Conservation (phyloP, 2,797 vertebrate genomes). For the Siniperca undulata region DNA sequence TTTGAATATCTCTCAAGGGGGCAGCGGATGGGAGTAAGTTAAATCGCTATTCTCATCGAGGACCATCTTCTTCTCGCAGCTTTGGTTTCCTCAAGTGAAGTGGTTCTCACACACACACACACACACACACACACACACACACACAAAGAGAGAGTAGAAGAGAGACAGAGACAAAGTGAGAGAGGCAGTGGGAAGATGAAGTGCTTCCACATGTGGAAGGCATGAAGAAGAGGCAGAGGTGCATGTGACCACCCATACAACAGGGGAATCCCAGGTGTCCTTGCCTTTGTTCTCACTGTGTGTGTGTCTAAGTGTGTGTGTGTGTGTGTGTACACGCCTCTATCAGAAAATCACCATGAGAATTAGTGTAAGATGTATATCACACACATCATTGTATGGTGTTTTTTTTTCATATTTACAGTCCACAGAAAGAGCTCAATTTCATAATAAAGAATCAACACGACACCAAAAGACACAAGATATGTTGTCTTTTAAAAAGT, state of each 20-base stretch:
- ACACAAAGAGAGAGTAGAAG: background rate
- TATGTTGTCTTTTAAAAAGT: background rate
- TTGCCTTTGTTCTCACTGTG: conserved; percentile 58
- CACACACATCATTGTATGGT: background rate
- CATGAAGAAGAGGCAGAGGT: conserved; percentile 75
- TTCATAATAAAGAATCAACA: background rate
- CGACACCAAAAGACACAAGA: background rate
- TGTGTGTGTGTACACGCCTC: background rate
- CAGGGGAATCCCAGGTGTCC: conserved; percentile 81
- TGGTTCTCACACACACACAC: conserved; percentile 49
- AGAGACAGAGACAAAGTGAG: conserved; percentile 23
- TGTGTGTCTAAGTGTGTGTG: background rate
- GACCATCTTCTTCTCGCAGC: conserved; percentile 55
- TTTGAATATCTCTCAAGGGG: conserved; percentile 20
- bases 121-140: conserved; percentile 29
- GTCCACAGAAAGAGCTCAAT: background rate
- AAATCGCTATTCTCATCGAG: conserved; percentile 34
- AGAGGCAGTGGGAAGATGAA: conserved; percentile 72
- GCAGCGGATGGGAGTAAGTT: background rate
- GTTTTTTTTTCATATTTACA: background rate
- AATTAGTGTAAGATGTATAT: conserved; percentile 15
- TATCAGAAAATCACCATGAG: conserved; percentile 20
- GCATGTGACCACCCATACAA: conserved; percentile 82
- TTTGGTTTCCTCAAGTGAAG: conserved; percentile 59
- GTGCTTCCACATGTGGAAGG: conserved; percentile 84